Base-by-base conservation (phyloP, 2,113 vertebrate genomes). In the Ranitomeya variabilis region DNA sequence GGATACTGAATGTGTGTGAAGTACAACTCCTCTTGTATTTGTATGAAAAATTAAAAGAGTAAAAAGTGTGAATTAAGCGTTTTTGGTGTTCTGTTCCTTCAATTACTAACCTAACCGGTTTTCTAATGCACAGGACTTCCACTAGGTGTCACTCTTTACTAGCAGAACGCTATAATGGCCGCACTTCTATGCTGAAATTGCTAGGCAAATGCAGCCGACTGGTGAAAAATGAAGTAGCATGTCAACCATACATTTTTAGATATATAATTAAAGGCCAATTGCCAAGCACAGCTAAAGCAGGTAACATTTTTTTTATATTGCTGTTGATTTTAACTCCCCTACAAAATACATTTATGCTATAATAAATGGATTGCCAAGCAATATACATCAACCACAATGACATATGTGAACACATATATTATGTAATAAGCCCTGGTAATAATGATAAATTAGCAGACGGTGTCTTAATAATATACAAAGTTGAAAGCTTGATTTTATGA, bases 141-240 rank as follows among this genome's bases (percentile, higher is more conserved):
- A 95, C 94, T 95, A 95, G 95, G 94, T 95, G 95, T 85, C 95
- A 91, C 92, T 96, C 88, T 96, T 95, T 91, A 94, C 94, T 92
- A 92, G 86, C 64, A 89, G 66, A 91, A 94, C 95, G 23, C 59
- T 37, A 2, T 0, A 26, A 83, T 1, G 18, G 6, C 1, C 0
- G 21, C 62, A 86, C 86, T 52, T 76, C 78, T 82, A 51, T 79
- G 85, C 90, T 90, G 88, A 90, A 89, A 90, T 89, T 92, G 90
- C 26, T 73, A 92, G 93, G 91, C 37, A 89, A 87, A 83, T 82
- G 77, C 18, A 69, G 83, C 31, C 21, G 54, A 26, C 55, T 89
- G 88, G 79, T 89, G 80, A 92, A 77, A 92, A 90, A 90, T 90
- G 90, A 81, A 93, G 90, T 90, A 85, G 91, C 83, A 85, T 92